Evolutionary conservation across 2,797 vertebrate species (phyloP).

Genomic region (Rhinogobio ventralis): DNA sequence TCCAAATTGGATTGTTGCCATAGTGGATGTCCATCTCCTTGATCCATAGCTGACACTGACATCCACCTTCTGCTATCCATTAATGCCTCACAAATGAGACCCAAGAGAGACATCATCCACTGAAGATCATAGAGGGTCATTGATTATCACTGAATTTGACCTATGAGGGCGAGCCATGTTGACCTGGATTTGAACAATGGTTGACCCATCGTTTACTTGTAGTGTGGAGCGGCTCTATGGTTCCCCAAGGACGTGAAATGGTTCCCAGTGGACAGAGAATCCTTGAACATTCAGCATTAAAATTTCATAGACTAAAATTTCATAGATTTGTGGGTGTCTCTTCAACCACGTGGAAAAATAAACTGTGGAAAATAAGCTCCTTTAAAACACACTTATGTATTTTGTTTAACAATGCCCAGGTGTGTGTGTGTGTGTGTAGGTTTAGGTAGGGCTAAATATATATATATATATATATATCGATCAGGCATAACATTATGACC

Average conservation of each 20-base stretch:
- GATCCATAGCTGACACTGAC: neutral
- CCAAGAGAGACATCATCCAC: constrained; percentile 34
- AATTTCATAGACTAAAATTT: neutral
- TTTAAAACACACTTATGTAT: neutral
- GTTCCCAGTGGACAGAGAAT: constrained; percentile 8
- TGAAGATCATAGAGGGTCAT: constrained; percentile 35
- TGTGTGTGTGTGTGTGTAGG: neutral
- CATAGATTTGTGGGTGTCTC: neutral
- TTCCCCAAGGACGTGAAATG: constrained; percentile 6
- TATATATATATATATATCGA: too few relatives aligned
- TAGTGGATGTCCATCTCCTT: neutral
- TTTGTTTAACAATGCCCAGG: neutral
- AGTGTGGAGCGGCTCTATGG: neutral
- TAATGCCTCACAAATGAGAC: constrained; percentile 25
- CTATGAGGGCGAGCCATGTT: constrained; percentile 24
- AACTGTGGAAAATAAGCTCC: neutral
- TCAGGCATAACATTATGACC: too few relatives aligned
- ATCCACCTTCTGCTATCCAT: constrained; percentile 13
- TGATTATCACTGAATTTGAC: constrained; percentile 32
- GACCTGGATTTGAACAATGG: constrained; percentile 31
- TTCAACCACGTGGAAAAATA: neutral
- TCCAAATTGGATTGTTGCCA: neutral
- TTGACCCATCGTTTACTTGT: constrained; percentile 32
- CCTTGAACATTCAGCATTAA: constrained; percentile 4
- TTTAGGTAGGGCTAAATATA: too few relatives aligned